Conservation (phyloP, 2,113 vertebrate species). For the Vidua macroura region DNA sequence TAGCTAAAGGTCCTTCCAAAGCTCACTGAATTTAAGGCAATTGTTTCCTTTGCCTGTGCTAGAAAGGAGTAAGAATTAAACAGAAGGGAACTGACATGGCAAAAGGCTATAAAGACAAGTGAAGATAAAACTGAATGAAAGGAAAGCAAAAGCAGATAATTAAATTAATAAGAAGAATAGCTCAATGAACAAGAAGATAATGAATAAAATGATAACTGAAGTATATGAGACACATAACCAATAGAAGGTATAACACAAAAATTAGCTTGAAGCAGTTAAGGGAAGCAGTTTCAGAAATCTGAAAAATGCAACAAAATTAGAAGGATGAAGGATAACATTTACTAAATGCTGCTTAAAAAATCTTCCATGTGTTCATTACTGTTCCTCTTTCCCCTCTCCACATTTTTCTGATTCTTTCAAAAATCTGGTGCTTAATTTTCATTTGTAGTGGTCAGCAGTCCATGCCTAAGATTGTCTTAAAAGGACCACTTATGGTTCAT, state of each 20-base stretch:
- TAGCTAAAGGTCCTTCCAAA: neutral
- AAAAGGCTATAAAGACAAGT: neutral
- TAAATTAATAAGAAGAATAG: slow-evolving; percentile 41
- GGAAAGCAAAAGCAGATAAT: slow-evolving; percentile 2
- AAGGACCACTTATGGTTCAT: neutral
- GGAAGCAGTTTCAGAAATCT: neutral
- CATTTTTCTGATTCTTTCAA: neutral
- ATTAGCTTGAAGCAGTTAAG: neutral
- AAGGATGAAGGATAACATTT: neutral
- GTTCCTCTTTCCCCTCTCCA: accelerated
- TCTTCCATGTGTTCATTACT: neutral
- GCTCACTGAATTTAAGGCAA: neutral
- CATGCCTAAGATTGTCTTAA: neutral
- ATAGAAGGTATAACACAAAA: neutral
- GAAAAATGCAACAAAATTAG: neutral
- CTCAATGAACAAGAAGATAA: slow-evolving; percentile 21
- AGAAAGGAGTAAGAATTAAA: neutral
- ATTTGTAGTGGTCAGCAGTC: neutral
- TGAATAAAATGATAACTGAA: slow-evolving; percentile 9
- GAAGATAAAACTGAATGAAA: slow-evolving; percentile 12
- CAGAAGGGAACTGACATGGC: neutral
- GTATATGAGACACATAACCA: neutral
- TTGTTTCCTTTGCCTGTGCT: neutral
- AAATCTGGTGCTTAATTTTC: neutral
- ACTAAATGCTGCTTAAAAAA: neutral